Percentiles rank a stretch among this genome's conserved stretches.
Conservation (phyloP, 2,888 invertebrate species). For the Ormyrus pomaceus region DNA sequence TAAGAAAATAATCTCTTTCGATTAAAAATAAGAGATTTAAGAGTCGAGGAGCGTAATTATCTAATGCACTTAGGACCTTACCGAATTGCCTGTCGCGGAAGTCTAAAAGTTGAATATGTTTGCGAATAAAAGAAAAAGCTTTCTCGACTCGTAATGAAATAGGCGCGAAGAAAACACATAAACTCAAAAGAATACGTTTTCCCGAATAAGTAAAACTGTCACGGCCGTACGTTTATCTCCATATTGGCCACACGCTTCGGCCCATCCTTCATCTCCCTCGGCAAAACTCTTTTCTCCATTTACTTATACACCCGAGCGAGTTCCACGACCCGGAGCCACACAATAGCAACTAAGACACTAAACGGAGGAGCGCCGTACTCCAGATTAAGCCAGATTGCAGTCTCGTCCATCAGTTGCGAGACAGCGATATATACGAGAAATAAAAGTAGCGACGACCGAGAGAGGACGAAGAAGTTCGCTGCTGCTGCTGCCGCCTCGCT, state of each 20-base stretch:
- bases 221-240: constrained; percentile 52
- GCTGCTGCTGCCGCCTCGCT: constrained; percentile 56
- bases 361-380: constrained; percentile 1
- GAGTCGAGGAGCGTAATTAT: no score
- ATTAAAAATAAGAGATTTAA: no score
- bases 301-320: background rate
- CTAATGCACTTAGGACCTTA: no score
- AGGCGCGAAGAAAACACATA: constrained; percentile 48
- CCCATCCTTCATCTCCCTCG: constrained; percentile 46
- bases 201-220: constrained; percentile 56
- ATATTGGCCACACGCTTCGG: constrained; percentile 45
- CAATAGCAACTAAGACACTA: constrained; percentile 6
- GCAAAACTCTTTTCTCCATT: constrained; percentile 27
- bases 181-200: constrained; percentile 57
- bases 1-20: no score
- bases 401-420: constrained; percentile 40
- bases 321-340: no score
- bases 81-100: no score
- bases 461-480: constrained; percentile 24
- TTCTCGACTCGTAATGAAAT: constrained; percentile 39
- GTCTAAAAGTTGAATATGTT: no score
- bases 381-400: constrained; percentile 55
- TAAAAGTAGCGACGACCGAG: constrained; percentile 26
- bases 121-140: background rate
- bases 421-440: background rate